Base-by-base conservation (phyloP, 2,113 vertebrate species). In the Laterallus jamaicensis region DNA sequence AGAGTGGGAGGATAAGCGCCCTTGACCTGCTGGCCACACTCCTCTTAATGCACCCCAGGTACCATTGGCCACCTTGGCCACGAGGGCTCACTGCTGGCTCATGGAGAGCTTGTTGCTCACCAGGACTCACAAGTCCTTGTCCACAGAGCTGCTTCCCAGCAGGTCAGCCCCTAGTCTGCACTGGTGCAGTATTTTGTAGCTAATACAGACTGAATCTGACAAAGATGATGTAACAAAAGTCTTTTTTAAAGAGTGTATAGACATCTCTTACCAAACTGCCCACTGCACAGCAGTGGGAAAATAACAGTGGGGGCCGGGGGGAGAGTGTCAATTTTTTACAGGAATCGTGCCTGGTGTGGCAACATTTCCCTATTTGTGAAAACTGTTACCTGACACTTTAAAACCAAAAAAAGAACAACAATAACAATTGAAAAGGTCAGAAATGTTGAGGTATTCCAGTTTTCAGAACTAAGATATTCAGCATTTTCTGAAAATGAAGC, bases 171-270 rank as follows among this genome's bases (percentile, higher is more conserved):
- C 25, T 54, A 25, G 26, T 26, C 52, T 54, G 26, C 26, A 54
- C 25, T 54, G 52, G 25, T 52, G 50, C 50, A 54, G 25, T 14
- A 8, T 52, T 55, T 55, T 55, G 12, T 49, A 15, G 17, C 11
- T 64, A 29, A 3, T 40, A 29, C 55, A 37, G 19, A 7, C 28
- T 5, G 3, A 32, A 19, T 28, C 17, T 11, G 9, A 28, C 15
- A 20, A 9, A 44, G 16, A 0, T 9, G 40, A n/a, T 20, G 28
- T 25, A n/a, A 9, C 13, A 18, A 32, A 11, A 2, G 5, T 52
- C 74, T 79, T 63, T 76, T 29, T 39, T 22, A 24, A 29, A 16
- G 7, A 17, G 9, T 7, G 2, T 12, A 1, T 7, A 77, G 28
- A 4, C 3, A 6, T 32, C 21, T 7, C 18, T 64, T 55, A 28